Conservation (phyloP, 2,113 vertebrate species). For the Mustela lutreola region DNA sequence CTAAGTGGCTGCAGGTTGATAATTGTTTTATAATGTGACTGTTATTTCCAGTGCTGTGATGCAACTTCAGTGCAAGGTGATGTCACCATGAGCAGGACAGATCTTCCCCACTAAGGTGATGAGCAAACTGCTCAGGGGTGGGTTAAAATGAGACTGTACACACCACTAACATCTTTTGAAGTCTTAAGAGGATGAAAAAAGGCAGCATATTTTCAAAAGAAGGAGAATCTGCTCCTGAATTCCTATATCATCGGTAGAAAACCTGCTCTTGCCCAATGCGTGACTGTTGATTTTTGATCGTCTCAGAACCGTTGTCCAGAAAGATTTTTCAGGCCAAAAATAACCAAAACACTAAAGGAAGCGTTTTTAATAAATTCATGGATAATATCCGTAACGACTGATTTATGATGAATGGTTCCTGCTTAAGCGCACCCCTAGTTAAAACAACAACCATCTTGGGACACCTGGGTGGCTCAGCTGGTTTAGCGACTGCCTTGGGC, state of each 20-base stretch:
- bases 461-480: no score
- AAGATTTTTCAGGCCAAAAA: background rate
- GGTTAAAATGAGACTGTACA: background rate
- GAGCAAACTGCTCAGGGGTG: background rate
- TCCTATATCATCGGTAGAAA: background rate
- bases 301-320: background rate
- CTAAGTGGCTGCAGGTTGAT: background rate
- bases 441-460: background rate
- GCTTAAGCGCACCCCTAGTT: background rate
- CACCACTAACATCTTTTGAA: background rate
- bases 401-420: background rate
- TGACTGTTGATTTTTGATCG: background rate
- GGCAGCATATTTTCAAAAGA: slow-evolving; percentile 18
- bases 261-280: background rate
- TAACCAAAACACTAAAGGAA: background rate
- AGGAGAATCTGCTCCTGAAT: background rate
- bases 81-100: background rate
- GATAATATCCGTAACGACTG: background rate
- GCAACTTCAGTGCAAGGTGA: background rate
- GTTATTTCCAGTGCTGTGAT: background rate
- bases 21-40: background rate
- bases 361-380: background rate
- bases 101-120: background rate
- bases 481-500: no score
- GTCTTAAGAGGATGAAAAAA: slow-evolving; percentile 18